These are phyloP conservation scores for Gadus macrocephalus DNA, from an alignment of 2,113 vertebrate genomes.

Conservation along the genomic window DNA sequence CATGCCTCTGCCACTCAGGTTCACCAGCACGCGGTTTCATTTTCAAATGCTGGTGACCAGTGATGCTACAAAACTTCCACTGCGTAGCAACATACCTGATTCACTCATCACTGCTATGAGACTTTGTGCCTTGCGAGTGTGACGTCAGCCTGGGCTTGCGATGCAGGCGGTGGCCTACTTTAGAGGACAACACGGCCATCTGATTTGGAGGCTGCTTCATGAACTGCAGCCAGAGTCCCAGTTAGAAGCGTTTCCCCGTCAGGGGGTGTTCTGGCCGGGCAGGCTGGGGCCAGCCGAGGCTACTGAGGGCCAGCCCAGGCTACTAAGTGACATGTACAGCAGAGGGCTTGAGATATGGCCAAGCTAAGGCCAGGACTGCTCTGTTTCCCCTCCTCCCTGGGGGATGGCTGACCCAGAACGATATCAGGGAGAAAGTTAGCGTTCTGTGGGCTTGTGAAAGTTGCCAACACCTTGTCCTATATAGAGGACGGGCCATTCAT, in stretches of 20 bases:
- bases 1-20: neutral
- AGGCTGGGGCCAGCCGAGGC: neutral
- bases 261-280: neutral
- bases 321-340: slow-evolving; percentile 27
- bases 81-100: neutral
- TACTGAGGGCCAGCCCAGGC: slow-evolving; percentile 3
- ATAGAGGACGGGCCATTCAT: slow-evolving; percentile 61
- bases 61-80: neutral
- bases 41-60: neutral
- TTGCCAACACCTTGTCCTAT: slow-evolving; percentile 63
- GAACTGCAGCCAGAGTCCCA: slow-evolving; percentile 1
- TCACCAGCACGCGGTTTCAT: neutral
- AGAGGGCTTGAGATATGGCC: slow-evolving; percentile 21
- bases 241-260: neutral
- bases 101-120: too few species aligned
- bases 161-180: neutral
- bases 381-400: slow-evolving; percentile 52
- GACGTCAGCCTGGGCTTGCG: neutral
- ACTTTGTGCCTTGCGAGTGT: neutral
- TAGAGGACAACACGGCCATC: neutral
- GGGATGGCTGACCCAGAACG: slow-evolving; percentile 67
- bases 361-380: slow-evolving; percentile 54
- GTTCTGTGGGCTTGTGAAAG: slow-evolving; percentile 63
- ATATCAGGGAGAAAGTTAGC: slow-evolving; percentile 55
- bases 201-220: neutral